Evolutionary conservation across 2,797 vertebrate species (phyloP).

Genomic region (Melanotaenia parkinsoni): DNA sequence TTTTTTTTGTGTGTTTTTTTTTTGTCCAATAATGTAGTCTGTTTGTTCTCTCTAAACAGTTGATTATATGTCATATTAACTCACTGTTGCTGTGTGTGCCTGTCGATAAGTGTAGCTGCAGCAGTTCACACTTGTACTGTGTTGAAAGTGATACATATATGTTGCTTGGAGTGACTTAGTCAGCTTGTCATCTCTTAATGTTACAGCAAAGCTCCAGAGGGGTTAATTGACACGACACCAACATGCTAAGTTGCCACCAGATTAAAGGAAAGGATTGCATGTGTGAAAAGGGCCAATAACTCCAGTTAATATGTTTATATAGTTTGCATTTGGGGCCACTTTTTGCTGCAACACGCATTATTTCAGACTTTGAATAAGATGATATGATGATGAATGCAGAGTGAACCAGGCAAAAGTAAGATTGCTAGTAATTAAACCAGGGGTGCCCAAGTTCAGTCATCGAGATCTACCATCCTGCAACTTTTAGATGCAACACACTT

Average conservation of each 20-base stretch:
- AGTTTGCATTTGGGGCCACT: too few relatives aligned
- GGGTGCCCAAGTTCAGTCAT: too few relatives aligned
- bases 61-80: background rate
- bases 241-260: background rate
- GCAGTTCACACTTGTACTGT: background rate
- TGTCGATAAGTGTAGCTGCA: background rate
- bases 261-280: background rate
- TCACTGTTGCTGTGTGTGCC: background rate
- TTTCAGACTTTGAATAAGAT: too few relatives aligned
- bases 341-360: too few relatives aligned
- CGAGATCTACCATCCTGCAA: too few relatives aligned
- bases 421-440: too few relatives aligned
- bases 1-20: too few relatives aligned
- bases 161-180: background rate
- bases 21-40: too few relatives aligned
- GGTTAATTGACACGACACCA: background rate
- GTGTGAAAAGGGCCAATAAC: background rate
- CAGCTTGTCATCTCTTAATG: background rate
- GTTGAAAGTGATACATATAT: background rate
- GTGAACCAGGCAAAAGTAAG: too few relatives aligned
- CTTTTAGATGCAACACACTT: too few relatives aligned
- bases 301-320: too few relatives aligned
- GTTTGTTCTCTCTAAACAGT: background rate
- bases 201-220: background rate
- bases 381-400: too few relatives aligned